Conservation (phyloP, 2,888 invertebrate species). For the Malthinus seriepunctatus region DNA sequence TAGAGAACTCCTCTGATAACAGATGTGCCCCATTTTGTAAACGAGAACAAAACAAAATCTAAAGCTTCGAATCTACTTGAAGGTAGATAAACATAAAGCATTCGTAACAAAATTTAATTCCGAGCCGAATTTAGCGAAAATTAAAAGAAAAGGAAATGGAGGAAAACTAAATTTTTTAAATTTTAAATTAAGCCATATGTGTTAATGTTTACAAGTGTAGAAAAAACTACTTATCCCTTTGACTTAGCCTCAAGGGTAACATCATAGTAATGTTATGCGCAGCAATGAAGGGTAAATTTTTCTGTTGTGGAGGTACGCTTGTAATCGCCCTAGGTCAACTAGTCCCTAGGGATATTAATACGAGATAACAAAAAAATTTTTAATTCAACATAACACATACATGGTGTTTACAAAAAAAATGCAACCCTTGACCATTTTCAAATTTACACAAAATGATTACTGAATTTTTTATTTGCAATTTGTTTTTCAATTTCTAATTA, state of each 20-base stretch:
- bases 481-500: too few species aligned
- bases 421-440: not conserved
- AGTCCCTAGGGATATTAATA: slow-evolving; percentile 7
- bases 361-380: slow-evolving; percentile 3
- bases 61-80: slow-evolving; percentile 3
- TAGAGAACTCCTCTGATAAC: slow-evolving; percentile 24
- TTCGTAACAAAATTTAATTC: too few species aligned
- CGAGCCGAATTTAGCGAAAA: not conserved
- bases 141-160: not conserved
- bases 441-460: not conserved
- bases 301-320: slow-evolving; percentile 12
- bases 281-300: slow-evolving; percentile 10
- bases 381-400: not conserved
- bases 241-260: slow-evolving; percentile 12
- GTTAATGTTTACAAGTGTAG: slow-evolving; percentile 13
- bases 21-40: slow-evolving; percentile 22
- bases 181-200: slow-evolving; percentile 16
- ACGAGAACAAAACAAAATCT: slow-evolving; percentile 1
- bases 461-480: too few species aligned
- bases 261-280: slow-evolving; percentile 13
- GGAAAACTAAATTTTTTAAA: not conserved
- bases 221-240: slow-evolving; percentile 1
- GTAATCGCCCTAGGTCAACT: slow-evolving; percentile 22
- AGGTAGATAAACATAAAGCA: not conserved
- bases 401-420: not conserved